Percentiles rank a stretch among this genome's conserved stretches.
Conservation (phyloP, 2,113 vertebrate species). For the Pantherophis guttatus region DNA sequence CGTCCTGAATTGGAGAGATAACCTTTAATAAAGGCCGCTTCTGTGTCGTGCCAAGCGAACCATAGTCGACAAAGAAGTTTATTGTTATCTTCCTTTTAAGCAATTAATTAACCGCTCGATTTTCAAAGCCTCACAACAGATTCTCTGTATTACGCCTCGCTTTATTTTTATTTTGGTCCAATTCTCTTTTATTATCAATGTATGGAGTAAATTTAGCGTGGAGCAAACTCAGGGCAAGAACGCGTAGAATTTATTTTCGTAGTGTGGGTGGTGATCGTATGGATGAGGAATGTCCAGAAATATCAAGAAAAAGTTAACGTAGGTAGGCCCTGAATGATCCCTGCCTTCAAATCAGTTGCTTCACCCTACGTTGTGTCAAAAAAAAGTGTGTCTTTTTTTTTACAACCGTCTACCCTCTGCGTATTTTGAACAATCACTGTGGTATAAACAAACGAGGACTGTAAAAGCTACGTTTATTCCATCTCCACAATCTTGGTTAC, state of each 20-base stretch:
- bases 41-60: neutral
- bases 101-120: neutral
- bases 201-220: neutral
- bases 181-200: neutral
- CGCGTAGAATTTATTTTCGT: neutral
- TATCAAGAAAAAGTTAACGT: neutral
- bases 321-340: neutral
- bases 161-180: too few species aligned
- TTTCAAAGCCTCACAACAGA: neutral
- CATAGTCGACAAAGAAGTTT: neutral
- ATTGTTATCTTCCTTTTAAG: neutral
- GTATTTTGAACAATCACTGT: neutral
- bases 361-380: neutral
- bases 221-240: neutral
- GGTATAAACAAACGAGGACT: neutral
- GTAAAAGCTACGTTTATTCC: neutral
- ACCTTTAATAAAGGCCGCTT: slow-evolving; percentile 5
- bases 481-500: neutral
- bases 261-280: neutral
- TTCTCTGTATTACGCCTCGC: neutral
- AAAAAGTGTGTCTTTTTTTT: neutral
- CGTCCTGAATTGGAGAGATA: neutral
- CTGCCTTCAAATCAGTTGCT: neutral
- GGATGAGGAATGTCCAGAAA: neutral
- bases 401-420: neutral